Conservation (phyloP, 2,113 vertebrate genomes). For the Chamaetylas fuelleborni region DNA sequence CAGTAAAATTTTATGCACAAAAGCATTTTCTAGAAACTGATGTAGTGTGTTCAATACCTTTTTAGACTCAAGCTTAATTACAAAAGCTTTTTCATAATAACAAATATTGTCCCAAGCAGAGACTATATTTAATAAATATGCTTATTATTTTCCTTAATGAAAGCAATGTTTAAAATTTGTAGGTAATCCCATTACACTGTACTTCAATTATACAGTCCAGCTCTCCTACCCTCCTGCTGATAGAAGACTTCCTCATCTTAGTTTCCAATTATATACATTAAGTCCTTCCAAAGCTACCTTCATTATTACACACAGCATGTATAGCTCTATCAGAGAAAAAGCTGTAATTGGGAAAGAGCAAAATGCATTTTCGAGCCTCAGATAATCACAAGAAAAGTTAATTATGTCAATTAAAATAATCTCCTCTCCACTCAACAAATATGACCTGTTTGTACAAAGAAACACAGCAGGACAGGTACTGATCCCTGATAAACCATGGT, state of each 20-base stretch:
- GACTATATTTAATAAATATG: constrained; percentile 59
- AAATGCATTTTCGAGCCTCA: constrained; percentile 31
- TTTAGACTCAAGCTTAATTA: constrained; percentile 60
- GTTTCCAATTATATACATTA: constrained; percentile 55
- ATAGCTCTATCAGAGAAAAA: constrained; percentile 21
- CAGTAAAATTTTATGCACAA: constrained; percentile 32
- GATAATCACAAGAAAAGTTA: constrained; percentile 63
- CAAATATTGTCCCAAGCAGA: constrained; percentile 59
- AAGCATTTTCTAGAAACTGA: constrained; percentile 52
- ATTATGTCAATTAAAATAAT: constrained; percentile 68
- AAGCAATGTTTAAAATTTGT: constrained; percentile 59
- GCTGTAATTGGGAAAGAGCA: constrained; percentile 5
- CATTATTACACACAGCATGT: constrained; percentile 54
- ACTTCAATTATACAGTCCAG: constrained; percentile 45
- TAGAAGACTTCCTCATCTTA: constrained; percentile 33
- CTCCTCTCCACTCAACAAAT: constrained; percentile 34
- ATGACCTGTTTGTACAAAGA: constrained; percentile 42
- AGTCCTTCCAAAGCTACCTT: constrained; percentile 26
- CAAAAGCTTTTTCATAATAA: constrained; percentile 59
- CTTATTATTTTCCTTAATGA: constrained; percentile 67
- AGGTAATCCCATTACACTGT: constrained; percentile 59
- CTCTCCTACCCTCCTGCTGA: constrained; percentile 39
- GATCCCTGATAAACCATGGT: background rate
- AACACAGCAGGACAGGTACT: background rate
- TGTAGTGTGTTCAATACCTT: constrained; percentile 20